Evolutionary conservation across 2,797 vertebrate species (phyloP), one percentile per base, ranked within the genome.

Genomic region (Enteromius argenteus): DNA sequence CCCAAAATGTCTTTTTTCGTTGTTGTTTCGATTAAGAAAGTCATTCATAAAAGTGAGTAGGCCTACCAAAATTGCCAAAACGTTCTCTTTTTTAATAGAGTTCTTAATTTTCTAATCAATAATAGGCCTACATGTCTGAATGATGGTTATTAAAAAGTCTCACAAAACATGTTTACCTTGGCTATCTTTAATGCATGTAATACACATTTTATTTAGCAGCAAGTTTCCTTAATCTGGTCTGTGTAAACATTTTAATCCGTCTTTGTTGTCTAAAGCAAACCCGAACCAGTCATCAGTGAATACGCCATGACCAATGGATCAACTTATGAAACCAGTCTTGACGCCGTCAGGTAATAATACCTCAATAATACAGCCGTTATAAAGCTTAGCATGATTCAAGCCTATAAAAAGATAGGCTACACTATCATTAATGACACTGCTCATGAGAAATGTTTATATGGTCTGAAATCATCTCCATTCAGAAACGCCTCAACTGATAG

Each of bases 271-370:
- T 68, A 11, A 58, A 53, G 75, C 30, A 44, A 85, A 78, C 27
- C 69, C 78, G 64, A 87, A 85, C 35, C 67, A 15, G 71, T 37
- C 3, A 5, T 27, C 62, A 85, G n/a, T 17, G 90, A 90, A 27
- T 85, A 86, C 67, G 69, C 23, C 4, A 83, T 76, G 67, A 84
- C 67, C 44, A 89, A 91, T 2, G 86, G 64, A 21, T 79, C 76
- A 53, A 23, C 39, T 17, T 68, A 72, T 1, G 75, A 84, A 5
- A 86, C 23, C 0, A 46, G 1, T 0, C 72, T 93, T 39, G 87
- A 92, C 3, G 10, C 37, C 37, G 68, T 89, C 89, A 89, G 93
- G 94, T 94, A 86, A 82, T 56, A 67, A 60, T 30, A 49, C 17
- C 11, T 53, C 64, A 67, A 53, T 21, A 67, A 62, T 44, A 46